Evolutionary conservation across 2,113 vertebrate species (phyloP).

Genomic region (Brachypteracias leptosomus): DNA sequence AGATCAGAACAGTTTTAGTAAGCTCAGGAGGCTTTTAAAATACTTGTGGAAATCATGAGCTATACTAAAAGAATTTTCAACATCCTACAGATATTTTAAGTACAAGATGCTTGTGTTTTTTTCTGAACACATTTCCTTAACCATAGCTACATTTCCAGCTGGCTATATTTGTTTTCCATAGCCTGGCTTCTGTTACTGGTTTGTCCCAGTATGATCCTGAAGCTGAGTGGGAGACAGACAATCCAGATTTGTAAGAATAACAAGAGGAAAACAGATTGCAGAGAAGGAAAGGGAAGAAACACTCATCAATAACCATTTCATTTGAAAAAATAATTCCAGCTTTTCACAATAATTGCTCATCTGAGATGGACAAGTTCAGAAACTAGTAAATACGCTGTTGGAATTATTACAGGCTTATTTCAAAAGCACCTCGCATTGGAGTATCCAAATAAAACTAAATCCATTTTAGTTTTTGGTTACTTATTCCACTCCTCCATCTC

Average conservation of each 20-base stretch:
- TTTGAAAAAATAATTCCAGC: not conserved
- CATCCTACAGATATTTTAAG: conserved; percentile 3
- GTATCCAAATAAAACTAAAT: not conserved
- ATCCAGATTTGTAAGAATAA: not conserved
- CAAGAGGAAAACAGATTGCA: conserved; percentile 13
- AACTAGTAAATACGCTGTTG: not conserved
- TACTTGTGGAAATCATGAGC: not conserved
- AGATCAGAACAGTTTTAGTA: not conserved
- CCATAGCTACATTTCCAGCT: conserved; percentile 32
- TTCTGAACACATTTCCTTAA: not conserved
- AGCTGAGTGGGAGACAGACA: not conserved
- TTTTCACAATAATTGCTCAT: not conserved
- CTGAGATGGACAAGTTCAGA: not conserved
- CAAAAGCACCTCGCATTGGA: not conserved
- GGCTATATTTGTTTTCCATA: not conserved
- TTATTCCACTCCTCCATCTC: not conserved
- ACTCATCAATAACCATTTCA: not conserved
- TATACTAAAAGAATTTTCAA: not conserved
- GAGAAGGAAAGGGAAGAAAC: not conserved
- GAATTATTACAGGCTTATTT: not conserved
- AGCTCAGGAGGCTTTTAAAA: not conserved
- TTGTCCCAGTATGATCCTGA: conserved; percentile 17
- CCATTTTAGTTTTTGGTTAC: not conserved
- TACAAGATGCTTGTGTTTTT: not conserved
- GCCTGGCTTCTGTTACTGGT: conserved; percentile 7